A percentile compares a stretch with the other conserved stretches of the same genome.
These are phyloP conservation scores for Eutrigla gurnardus DNA, from an alignment of 2,797 vertebrate genomes.

Conservation along the genomic window DNA sequence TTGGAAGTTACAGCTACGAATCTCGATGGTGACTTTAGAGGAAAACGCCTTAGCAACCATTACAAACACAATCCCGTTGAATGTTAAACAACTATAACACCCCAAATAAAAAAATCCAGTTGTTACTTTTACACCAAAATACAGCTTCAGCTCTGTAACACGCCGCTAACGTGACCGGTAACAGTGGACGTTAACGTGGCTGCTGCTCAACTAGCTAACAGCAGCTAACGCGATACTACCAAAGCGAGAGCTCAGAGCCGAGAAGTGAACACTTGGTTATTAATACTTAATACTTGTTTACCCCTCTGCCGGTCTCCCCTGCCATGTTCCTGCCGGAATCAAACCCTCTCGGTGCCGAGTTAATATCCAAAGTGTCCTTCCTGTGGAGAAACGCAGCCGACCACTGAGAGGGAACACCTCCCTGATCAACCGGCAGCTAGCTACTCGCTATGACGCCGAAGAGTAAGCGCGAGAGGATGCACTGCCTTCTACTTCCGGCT, in stretches of 20 bases:
- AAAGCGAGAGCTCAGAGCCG: background rate
- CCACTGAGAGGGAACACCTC: background rate
- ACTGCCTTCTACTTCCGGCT: conserved; percentile 2
- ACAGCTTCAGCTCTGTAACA: background rate
- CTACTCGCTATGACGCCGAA: background rate
- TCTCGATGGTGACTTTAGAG: no score
- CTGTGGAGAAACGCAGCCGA: background rate
- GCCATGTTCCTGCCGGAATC: conserved; percentile 59
- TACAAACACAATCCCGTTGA: background rate
- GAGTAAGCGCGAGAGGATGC: background rate
- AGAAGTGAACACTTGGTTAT: no score
- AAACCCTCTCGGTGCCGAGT: background rate
- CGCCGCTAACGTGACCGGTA: background rate
- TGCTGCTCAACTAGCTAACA: conserved; percentile 12
- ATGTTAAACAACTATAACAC: background rate
- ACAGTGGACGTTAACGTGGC: background rate
- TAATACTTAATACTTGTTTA: conserved; percentile 52
- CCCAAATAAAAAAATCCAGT: no score
- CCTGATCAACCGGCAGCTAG: background rate
- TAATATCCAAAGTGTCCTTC: conserved; percentile 6
- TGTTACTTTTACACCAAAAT: no score
- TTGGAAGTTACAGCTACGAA: no score
- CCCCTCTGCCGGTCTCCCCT: conserved; percentile 69
- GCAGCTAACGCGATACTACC: background rate
- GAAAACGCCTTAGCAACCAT: no score